phyloP scores from a whole-genome alignment of 2,113 vertebrate genomes.

The Bos javanicus region DNA sequence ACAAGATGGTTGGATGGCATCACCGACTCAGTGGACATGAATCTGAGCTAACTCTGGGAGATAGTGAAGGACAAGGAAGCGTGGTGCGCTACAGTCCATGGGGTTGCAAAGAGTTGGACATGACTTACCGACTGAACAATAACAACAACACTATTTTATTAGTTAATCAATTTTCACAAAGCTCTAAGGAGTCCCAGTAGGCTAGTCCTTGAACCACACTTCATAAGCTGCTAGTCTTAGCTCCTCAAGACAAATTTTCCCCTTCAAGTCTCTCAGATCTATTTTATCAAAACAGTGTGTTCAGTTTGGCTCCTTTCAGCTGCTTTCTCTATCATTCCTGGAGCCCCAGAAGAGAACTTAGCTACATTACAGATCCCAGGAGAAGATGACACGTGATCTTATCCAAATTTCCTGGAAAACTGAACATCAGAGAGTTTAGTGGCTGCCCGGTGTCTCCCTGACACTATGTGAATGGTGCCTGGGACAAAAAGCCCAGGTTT shows the following conservation, averaged over 20 bases:
- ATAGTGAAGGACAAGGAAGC: neutral
- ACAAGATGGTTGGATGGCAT: neutral
- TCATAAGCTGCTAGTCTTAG: neutral
- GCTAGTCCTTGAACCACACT: neutral
- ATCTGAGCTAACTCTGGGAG: neutral
- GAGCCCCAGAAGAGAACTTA: neutral
- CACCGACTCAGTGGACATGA: neutral
- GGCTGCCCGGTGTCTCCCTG: accelerated
- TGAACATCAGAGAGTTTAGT: neutral
- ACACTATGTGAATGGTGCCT: accelerated
- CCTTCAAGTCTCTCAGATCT: neutral
- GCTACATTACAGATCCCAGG: neutral
- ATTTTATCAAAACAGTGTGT: neutral
- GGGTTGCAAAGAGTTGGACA: neutral
- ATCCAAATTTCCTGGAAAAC: neutral
- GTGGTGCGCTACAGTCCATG: neutral
- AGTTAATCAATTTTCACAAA: neutral
- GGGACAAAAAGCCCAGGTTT: neutral
- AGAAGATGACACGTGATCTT: neutral
- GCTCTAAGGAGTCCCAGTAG: neutral
- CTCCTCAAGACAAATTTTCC: neutral
- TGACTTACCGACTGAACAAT: neutral
- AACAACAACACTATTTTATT: neutral
- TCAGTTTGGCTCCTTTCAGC: neutral
- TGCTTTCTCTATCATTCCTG: neutral